Base-by-base conservation (phyloP, 2,797 vertebrate genomes). In the Synaphobranchus kaupii region DNA sequence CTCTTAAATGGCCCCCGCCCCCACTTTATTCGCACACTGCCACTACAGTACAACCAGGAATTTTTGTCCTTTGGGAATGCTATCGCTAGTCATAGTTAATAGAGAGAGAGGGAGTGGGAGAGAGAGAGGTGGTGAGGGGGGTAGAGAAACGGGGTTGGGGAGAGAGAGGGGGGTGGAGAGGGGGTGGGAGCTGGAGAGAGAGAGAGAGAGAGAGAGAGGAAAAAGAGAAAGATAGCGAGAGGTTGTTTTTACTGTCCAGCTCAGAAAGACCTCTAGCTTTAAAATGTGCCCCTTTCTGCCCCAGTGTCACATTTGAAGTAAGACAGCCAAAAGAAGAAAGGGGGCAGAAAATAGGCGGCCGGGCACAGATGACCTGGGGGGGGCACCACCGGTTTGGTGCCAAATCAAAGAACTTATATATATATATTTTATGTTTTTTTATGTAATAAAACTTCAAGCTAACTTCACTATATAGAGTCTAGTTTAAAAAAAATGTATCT, bases 11-110 rank as follows among this genome's bases (percentile, higher is more conserved):
- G 0, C 68, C 68, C 28, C 68, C 13, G 6, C 2, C 15, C 15
- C 56, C 15, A 83, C 84, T 78, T 85, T 84, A 89, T 34, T 84
- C 82, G 85, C 39, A 73, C 47, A 76, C 89, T 92, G 89, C 71
- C 9, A 58, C 87, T 86, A 88, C 85, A 76, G 13, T 17, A 28
- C 28, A 88, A 25, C 60, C 7, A 83, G 87, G 80, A 76, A 63
- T 87, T 87, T 89, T 88, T 88, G 63, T 87, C 58, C 68, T 48
- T 54, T 87, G 87, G 90, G 88, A 89, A 82, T 54, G 39, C 86
- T 73, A 22, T 1, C 83, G 20, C 78, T 71, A 78, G 8, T 28
- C 68, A 31, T 89, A n/a, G 82, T 86, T 48, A 81, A 58, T 28
- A 63, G 56, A 86, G 48, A 54, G 68, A 28, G 22, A 83, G 76